phyloP scores from a whole-genome alignment of 2,888 invertebrate genomes.

The Mythimna albipuncta region DNA sequence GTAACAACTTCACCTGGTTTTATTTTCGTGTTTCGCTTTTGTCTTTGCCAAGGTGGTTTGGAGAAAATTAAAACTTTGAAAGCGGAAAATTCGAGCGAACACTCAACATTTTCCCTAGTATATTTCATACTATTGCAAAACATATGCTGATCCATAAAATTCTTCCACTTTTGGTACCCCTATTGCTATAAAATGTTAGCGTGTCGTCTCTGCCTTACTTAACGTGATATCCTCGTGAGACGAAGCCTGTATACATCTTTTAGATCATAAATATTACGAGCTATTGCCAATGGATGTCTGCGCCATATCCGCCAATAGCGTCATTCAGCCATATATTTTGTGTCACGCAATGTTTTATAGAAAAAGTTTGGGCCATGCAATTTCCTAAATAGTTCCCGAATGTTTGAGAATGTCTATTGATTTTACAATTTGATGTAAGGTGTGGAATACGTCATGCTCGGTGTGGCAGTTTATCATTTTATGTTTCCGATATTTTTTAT shows the following conservation, averaged over 20 bases:
- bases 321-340: slow-evolving; percentile 30
- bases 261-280: slow-evolving; percentile 43
- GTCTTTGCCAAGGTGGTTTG: neutral
- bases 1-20: slow-evolving; percentile 10
- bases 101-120: slow-evolving; percentile 11
- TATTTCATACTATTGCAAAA: slow-evolving; percentile 20
- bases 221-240: slow-evolving; percentile 23
- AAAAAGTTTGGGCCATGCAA: slow-evolving; percentile 27
- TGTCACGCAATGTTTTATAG: slow-evolving; percentile 47
- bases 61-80: slow-evolving; percentile 15
- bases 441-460: neutral
- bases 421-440: slow-evolving; percentile 5
- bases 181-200: slow-evolving; percentile 26
- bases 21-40: slow-evolving; percentile 28
- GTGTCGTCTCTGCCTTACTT: slow-evolving; percentile 19
- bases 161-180: slow-evolving; percentile 14
- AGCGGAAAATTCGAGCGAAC: slow-evolving; percentile 3
- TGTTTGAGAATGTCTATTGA: slow-evolving; percentile 14
- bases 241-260: slow-evolving; percentile 31
- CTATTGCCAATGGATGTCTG: slow-evolving; percentile 34
- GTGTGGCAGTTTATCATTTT: neutral
- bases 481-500: neutral
- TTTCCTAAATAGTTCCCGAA: slow-evolving; percentile 27
- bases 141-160: slow-evolving; percentile 32
- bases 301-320: slow-evolving; percentile 40